These are phyloP conservation scores for Steinernema khuongi DNA, from an alignment of 1,140 invertebrate genomes.

Conservation along the genomic window DNA sequence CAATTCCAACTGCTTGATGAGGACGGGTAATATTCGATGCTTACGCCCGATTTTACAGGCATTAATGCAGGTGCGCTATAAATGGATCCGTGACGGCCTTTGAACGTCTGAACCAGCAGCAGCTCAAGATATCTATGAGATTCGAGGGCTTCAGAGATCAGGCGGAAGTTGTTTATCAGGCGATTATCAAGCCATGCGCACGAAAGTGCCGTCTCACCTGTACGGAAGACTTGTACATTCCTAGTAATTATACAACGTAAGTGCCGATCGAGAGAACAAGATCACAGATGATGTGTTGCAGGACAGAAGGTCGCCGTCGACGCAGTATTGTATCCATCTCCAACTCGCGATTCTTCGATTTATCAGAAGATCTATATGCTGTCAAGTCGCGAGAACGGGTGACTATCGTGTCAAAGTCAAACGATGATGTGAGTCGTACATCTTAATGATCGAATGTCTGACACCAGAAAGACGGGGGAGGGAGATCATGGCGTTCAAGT, in stretches of 20 bases:
- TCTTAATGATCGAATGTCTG: no score
- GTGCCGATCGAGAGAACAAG: not conserved
- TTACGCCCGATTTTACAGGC: not conserved
- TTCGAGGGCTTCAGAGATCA: not conserved
- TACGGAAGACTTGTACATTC: not conserved
- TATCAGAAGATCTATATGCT: conserved; percentile 3
- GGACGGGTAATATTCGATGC: not conserved
- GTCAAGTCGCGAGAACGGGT: conserved; percentile 8
- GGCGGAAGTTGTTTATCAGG: not conserved
- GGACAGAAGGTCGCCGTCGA: not conserved
- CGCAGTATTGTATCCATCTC: not conserved
- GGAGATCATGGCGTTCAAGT: no score
- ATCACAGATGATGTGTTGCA: not conserved
- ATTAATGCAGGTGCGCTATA: not conserved
- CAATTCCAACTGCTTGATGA: not conserved
- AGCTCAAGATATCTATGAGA: not conserved
- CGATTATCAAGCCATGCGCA: not conserved
- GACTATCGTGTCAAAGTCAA: not conserved
- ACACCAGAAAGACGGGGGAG: no score
- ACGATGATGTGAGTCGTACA: conserved; percentile 2
- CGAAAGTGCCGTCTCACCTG: not conserved
- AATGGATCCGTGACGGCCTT: not conserved
- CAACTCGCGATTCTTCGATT: conserved; percentile 1
- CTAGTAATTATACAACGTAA: conserved; percentile 1
- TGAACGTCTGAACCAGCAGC: not conserved